A percentile compares a stretch with the other conserved stretches of the same genome.
Conservation (phyloP, 2,113 vertebrate species). For the Chionis minor region DNA sequence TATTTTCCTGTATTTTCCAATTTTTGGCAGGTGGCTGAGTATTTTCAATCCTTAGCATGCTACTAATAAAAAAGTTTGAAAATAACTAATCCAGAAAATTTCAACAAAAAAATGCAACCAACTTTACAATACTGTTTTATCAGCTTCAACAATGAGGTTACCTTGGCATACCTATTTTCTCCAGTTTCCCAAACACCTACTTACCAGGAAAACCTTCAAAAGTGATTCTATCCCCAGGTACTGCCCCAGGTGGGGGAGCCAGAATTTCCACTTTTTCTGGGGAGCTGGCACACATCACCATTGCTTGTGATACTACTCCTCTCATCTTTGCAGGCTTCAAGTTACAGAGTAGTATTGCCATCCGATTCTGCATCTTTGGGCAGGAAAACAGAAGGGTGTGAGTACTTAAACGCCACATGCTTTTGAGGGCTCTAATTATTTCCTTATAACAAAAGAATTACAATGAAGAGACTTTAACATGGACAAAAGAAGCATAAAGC, state of each 20-base stretch:
- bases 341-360: constrained; percentile 93
- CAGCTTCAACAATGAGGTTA: background rate
- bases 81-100: background rate
- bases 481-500: background rate
- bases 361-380: constrained; percentile 91
- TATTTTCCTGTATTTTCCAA: background rate
- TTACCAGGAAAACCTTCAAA: constrained; percentile 89
- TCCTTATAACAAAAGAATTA: background rate
- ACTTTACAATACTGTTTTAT: background rate
- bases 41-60: background rate
- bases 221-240: constrained; percentile 88
- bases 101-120: background rate
- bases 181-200: background rate
- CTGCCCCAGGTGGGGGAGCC: constrained; percentile 82
- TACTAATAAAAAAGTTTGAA: background rate
- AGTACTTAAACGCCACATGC: background rate
- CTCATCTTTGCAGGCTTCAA: constrained; percentile 91
- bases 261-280: constrained; percentile 92
- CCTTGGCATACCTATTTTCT: background rate
- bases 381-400: background rate
- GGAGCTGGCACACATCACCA: constrained; percentile 93
- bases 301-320: constrained; percentile 89
- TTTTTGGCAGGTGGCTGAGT: background rate
- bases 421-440: background rate
- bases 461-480: background rate